Conservation (phyloP, 2,797 vertebrate species). For the Huso huso region DNA sequence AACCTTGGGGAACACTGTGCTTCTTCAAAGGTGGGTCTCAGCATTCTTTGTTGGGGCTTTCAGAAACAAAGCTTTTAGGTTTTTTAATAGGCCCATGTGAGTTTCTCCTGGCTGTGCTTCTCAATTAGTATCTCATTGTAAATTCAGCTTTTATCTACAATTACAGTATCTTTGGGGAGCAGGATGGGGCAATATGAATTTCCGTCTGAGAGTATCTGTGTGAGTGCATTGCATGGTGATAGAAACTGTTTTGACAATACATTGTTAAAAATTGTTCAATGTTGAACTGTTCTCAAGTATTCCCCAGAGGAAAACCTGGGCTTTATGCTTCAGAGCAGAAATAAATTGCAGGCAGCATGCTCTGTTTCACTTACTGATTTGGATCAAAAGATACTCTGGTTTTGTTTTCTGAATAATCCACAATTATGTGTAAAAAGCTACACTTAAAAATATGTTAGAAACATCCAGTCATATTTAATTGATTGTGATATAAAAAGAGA, state of each 20-base stretch:
- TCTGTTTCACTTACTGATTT: too few species aligned
- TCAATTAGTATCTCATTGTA: not conserved
- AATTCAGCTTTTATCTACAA: not conserved
- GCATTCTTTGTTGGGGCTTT: too few species aligned
- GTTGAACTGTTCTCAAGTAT: not conserved
- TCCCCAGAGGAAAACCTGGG: not conserved
- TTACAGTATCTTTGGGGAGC: too few species aligned
- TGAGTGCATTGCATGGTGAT: not conserved
- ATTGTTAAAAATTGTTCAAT: not conserved
- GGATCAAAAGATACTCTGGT: too few species aligned
- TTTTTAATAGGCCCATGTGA: not conserved
- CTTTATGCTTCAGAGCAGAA: not conserved
- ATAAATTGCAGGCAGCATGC: too few species aligned
- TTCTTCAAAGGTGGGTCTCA: too few species aligned
- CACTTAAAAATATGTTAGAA: too few species aligned
- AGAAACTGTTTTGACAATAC: not conserved
- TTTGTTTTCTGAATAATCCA: too few species aligned
- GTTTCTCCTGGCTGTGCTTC: not conserved
- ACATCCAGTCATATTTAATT: too few species aligned
- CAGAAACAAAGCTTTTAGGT: not conserved
- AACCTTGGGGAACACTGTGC: too few species aligned
- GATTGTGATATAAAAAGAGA: too few species aligned
- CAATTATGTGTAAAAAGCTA: too few species aligned
- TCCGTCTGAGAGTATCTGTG: not conserved
- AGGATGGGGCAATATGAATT: not conserved